Evolutionary conservation across 1,140 invertebrate species (phyloP).

Genomic region (Brachystomella parvula): DNA sequence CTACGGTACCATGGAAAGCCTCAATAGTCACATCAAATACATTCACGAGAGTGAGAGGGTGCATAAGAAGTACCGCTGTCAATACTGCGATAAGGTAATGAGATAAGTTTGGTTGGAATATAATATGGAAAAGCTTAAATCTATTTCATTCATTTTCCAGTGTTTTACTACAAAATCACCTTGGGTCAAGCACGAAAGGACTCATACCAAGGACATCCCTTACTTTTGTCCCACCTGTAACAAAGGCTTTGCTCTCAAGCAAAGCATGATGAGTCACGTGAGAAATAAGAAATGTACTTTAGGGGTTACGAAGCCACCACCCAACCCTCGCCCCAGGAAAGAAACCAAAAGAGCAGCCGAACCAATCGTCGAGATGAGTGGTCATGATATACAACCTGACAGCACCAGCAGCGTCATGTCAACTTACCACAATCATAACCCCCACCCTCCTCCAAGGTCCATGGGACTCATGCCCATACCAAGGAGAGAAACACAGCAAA

Average conservation of each 20-base stretch:
- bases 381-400: background rate
- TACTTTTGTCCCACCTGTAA: background rate
- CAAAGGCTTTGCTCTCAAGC: slow-evolving; percentile 4
- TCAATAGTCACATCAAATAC: slow-evolving; percentile 2
- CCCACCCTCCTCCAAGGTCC: background rate
- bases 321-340: background rate
- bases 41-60: slow-evolving; percentile 1
- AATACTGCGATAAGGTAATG: background rate
- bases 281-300: background rate
- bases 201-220: slow-evolving; percentile 1
- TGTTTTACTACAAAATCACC: slow-evolving; percentile 1
- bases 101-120: background rate
- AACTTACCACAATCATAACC: background rate
- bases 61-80: background rate
- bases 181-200: background rate
- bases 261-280: slow-evolving; percentile 5
- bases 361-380: background rate
- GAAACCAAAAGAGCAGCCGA: background rate
- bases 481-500: background rate
- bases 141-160: no score
- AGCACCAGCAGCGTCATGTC: background rate
- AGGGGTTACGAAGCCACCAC: background rate
- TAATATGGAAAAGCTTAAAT: background rate
- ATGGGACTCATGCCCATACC: background rate
- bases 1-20: background rate